phyloP scores from a whole-genome alignment of 2,888 invertebrate species.

The Acleris emargana region DNA sequence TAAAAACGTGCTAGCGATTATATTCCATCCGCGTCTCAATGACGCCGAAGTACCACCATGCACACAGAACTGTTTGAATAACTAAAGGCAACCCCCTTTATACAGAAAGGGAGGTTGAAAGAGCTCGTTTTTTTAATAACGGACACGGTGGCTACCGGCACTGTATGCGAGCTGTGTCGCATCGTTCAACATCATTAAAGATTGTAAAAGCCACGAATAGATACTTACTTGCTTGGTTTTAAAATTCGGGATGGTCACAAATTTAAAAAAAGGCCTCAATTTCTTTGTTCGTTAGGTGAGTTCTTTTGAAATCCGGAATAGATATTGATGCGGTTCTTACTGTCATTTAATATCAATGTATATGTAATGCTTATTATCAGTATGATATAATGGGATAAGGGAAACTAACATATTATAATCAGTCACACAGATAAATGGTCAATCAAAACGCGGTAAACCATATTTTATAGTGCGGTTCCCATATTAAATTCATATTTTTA shows the following conservation, averaged over 20 bases:
- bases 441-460: too few species aligned
- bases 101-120: constrained; percentile 66
- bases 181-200: constrained; percentile 78
- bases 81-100: constrained; percentile 74
- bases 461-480: too few species aligned
- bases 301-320: too few species aligned
- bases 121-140: constrained; percentile 74
- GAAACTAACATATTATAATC: too few species aligned
- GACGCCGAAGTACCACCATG: constrained; percentile 48
- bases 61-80: constrained; percentile 73
- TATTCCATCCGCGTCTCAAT: constrained; percentile 30
- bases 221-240: constrained; percentile 48
- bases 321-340: too few species aligned
- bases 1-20: constrained; percentile 46
- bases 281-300: too few species aligned
- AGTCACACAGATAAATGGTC: too few species aligned
- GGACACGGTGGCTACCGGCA: constrained; percentile 65
- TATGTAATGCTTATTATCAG: too few species aligned
- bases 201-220: constrained; percentile 63
- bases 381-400: too few species aligned
- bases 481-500: too few species aligned
- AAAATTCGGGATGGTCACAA: not conserved
- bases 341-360: too few species aligned
- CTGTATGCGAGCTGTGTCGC: constrained; percentile 66
- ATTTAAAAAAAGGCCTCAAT: not conserved